Conservation (phyloP, 2,113 vertebrate species). For the Rana temporaria region DNA sequence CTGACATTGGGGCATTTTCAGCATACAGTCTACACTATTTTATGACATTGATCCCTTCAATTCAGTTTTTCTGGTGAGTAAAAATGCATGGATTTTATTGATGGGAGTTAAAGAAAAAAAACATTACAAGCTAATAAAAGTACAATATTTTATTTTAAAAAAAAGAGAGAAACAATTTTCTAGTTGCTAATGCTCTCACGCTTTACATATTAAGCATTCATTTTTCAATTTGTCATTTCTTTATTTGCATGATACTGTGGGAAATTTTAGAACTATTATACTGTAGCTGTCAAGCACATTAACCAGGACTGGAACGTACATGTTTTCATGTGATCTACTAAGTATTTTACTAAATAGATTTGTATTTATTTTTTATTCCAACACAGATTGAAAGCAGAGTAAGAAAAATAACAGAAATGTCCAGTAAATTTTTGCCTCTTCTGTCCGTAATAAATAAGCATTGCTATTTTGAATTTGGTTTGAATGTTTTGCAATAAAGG, state of each 20-base stretch:
- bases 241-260: background rate
- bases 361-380: no score
- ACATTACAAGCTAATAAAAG: background rate
- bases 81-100: conserved; percentile 4
- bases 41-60: conserved; percentile 31
- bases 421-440: background rate
- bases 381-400: no score
- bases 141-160: conserved; percentile 36
- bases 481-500: no score
- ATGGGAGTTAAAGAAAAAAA: conserved; percentile 29
- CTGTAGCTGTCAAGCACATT: background rate
- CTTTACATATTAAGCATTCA: conserved; percentile 16
- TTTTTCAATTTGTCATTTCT: conserved; percentile 6
- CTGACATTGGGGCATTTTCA: conserved; percentile 21
- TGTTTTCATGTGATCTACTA: background rate
- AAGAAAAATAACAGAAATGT: background rate
- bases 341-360: background rate
- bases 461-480: no score
- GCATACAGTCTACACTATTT: conserved; percentile 15
- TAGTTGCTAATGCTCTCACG: conserved; percentile 34
- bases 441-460: background rate
- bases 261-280: background rate
- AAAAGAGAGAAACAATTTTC: conserved; percentile 23
- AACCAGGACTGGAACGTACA: background rate
- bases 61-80: conserved; percentile 6